Conservation (phyloP, 2,888 invertebrate genomes). For the Caenorhabditis sp. region DNA sequence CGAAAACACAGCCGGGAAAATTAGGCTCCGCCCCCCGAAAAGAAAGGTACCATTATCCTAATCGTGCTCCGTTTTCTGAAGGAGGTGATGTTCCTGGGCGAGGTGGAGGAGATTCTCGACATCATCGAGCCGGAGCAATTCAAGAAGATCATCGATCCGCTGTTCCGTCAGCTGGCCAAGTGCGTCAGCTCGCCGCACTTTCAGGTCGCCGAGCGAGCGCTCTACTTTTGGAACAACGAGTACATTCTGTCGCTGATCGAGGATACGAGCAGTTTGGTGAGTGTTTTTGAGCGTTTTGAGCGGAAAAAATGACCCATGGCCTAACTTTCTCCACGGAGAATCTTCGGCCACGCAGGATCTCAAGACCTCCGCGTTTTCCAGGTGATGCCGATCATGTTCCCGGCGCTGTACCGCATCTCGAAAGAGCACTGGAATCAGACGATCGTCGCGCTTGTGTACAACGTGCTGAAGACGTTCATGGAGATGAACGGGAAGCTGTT, state of each 20-base stretch:
- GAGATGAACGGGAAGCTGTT: conserved; percentile 99
- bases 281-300: conserved; percentile 10
- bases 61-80: conserved; percentile 73
- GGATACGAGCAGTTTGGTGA: conserved; percentile 92
- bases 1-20: too few relatives aligned
- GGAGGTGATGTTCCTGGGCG: conserved; percentile 98
- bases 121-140: conserved; percentile 99
- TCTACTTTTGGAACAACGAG: conserved; percentile 99
- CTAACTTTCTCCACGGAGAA: too few relatives aligned
- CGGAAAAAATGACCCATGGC: too few relatives aligned
- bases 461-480: conserved; percentile 99
- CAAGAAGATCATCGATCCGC: conserved; percentile 96
- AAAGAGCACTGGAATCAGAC: conserved; percentile 99
- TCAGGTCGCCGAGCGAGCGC: conserved; percentile 98
- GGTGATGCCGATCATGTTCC: conserved; percentile 99
- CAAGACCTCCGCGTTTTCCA: too few relatives aligned
- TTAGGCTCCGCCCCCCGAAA: too few relatives aligned
- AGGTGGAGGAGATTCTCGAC: conserved; percentile 99
- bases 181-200: conserved; percentile 99
- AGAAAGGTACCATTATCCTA: conserved; percentile 7
- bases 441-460: conserved; percentile 98
- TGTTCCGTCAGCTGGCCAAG: conserved; percentile 98
- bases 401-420: conserved; percentile 94
- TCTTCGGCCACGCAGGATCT: too few relatives aligned
- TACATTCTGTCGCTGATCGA: conserved; percentile 99